Base-by-base conservation (phyloP, 2,888 invertebrate species). In the Abrostola triplasia region DNA sequence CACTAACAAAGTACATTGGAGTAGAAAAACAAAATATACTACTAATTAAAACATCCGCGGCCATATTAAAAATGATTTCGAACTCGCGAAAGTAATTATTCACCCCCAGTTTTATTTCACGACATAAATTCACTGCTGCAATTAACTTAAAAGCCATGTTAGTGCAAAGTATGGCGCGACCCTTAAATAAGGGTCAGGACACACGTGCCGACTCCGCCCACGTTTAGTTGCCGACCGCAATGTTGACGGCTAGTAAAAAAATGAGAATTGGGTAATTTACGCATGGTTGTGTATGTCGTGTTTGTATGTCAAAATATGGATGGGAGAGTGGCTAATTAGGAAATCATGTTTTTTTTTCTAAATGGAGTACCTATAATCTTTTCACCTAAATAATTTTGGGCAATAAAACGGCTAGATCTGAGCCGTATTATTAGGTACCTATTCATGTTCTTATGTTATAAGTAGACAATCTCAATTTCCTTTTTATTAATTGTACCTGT, bases 71-170 rank as follows among this genome's bases (percentile, higher is more conserved):
- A 78, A 78, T 69, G 67, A 78, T 78, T 73, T 64, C 62, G 42
- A 76, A 76, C 66, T 76, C 62, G 70, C 63, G 57, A 70, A 65
- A 73, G 73, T 80, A 84, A 86, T 87, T 86, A 87, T 86, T 83
- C 88, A 86, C 89, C 89, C 79, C 86, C 72, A 78, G 73, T 81
- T 83, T 84, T 82, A 84, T 81, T 70, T 73, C 67, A 60, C 76
- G 70, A 77, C 84, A 84, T 88, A 89, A 90, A 90, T 89, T 87
- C 88, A 81, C 84, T 80, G 84, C 83, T 84, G 88, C 92, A 92
- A 92, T 91, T 91, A 92, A 88, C 88, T 87, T 91, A 90, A 92
- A 92, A 92, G 92, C 91, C 83, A 85, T 87, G 88, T 85, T 85
- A 76, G 84, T 80, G 80, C 83, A 76, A 78, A 79, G 88, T 92